These are phyloP conservation scores for Calameuta idolon DNA, from an alignment of 2,888 invertebrate species.

Conservation along the genomic window DNA sequence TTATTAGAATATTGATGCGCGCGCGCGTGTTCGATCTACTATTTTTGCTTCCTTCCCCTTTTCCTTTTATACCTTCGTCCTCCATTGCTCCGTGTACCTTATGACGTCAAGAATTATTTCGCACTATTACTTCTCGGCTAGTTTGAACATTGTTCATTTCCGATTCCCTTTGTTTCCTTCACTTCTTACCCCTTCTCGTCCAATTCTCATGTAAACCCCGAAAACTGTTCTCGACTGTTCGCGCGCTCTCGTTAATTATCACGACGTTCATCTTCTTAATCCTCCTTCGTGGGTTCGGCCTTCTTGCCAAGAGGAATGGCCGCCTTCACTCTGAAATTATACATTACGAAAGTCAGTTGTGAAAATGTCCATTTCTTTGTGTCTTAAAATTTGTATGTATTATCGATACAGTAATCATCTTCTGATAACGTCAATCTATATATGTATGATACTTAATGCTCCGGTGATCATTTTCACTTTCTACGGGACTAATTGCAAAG, in stretches of 20 bases:
- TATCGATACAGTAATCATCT: not conserved
- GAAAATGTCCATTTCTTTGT: not conserved
- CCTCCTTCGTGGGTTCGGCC: conserved; percentile 86
- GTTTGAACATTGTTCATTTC: not conserved
- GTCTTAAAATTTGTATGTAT: not conserved
- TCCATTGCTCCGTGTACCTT: not conserved
- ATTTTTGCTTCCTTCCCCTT: not conserved
- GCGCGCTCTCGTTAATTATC: conserved; percentile 3
- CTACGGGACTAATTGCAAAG: not conserved
- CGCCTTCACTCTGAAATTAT: conserved; percentile 80
- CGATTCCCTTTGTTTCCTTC: not conserved
- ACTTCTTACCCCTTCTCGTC: conserved; percentile 7
- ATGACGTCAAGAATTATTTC: not conserved
- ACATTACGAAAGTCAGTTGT: not conserved
- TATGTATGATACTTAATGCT: not conserved
- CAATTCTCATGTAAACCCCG: not conserved
- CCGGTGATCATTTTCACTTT: not conserved
- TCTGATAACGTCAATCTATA: not conserved
- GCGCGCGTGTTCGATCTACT: conserved; percentile 16
- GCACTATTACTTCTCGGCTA: not conserved
- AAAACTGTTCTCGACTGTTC: not conserved
- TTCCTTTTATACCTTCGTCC: not conserved
- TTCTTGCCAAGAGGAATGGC: conserved; percentile 92
- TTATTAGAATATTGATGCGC: conserved; percentile 25
- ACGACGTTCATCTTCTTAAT: conserved; percentile 69